Evolutionary conservation across 2,113 vertebrate species (phyloP), one percentile per base, ranked within the genome.

Genomic region (Ptilonorhynchus violaceus): DNA sequence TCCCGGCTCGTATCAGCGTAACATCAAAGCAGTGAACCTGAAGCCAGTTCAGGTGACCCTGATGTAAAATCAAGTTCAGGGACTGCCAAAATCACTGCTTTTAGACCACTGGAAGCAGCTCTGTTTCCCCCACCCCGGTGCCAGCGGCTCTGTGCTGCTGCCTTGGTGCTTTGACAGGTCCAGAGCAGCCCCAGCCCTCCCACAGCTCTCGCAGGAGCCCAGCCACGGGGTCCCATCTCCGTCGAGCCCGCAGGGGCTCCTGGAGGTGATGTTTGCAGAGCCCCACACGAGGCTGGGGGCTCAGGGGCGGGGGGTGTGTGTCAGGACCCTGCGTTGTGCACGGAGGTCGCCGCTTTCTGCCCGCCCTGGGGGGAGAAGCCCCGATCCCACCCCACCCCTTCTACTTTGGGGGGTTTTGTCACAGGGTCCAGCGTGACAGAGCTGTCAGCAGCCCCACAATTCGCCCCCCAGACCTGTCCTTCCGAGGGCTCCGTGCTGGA

Each of bases 341-440:
- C 30, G 47, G 52, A 58, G 66, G 58, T 81, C 50, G 15, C 25
- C 41, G 42, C 9, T 78, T 42, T 33, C 19, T 27, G 23, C 42
- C 60, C 10, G 0, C 12, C 15, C 64, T 86, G 46, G n/a, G 73
- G 47, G 46, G n/a, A 76, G 47, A 42, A 74, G 17, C 11, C 70
- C 28, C 4, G 56, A 39, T 39, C 37, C 37, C 37, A 39, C 37
- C 10, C 8, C 37, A 39, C 37, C 37, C 37, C 8, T 39, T 55
- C 33, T 44, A 15, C 33, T 58, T 66, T 23, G 37, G 31, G 4
- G 8, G 37, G 39, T 12, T 37, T 79, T 84, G 37, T 42, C 27
- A 15, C 17, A 0, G 1, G n/a, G 37, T 58, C 39, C 53, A 39
- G 35, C 0, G 0, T 62, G 77, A 42, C 56, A 67, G 11, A 25